Conservation (phyloP, 2,113 vertebrate genomes). For the Lethenteron camtschaticum region DNA sequence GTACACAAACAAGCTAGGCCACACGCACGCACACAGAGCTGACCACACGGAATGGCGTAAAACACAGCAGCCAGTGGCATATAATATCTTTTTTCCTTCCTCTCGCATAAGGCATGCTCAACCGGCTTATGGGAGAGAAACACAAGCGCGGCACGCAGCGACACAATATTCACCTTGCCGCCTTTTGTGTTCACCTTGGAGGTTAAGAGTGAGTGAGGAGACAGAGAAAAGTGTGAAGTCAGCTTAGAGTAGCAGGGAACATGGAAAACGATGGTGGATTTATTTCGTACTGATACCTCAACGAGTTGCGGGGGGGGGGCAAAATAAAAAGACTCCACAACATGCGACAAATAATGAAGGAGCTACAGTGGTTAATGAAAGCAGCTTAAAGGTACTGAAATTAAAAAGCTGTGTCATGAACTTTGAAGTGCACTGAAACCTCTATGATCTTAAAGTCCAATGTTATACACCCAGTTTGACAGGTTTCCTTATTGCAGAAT, state of each 20-base stretch:
- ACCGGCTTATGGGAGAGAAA: background rate
- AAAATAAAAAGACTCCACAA: no score
- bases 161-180: slow-evolving; percentile 5
- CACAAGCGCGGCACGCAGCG: background rate
- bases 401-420: no score
- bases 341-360: no score
- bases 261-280: background rate
- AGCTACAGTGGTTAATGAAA: no score
- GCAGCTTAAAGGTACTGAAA: no score
- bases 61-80: background rate
- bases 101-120: background rate
- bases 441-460: no score
- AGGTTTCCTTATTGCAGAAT: no score
- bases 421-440: no score
- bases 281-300: no score
- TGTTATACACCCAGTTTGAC: no score
- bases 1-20: background rate
- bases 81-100: background rate
- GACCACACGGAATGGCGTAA: background rate
- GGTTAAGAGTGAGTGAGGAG: slow-evolving; percentile 2
- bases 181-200: slow-evolving; percentile 3
- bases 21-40: background rate
- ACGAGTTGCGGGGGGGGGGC: no score
- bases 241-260: background rate
- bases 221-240: slow-evolving; percentile 1